These are phyloP conservation scores for Chrosomus eos DNA, from an alignment of 2,797 vertebrate species.

Conservation along the genomic window DNA sequence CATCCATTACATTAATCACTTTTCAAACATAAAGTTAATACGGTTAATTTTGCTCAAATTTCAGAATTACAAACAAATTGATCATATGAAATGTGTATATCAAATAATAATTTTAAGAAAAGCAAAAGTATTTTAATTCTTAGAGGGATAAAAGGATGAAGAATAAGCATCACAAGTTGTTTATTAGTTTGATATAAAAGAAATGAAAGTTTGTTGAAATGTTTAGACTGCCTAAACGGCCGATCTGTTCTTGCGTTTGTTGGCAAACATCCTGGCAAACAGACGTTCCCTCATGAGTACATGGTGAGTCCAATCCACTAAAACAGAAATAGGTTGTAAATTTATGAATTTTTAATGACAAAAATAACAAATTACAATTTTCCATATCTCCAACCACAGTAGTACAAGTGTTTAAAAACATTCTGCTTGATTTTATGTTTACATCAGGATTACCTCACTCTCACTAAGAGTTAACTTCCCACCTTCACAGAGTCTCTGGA, in stretches of 20 bases:
- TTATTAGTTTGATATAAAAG: background rate
- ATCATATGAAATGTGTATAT: background rate
- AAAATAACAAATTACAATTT: background rate
- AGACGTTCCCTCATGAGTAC: constrained; percentile 8
- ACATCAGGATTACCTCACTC: constrained; percentile 35
- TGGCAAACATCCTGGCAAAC: background rate
- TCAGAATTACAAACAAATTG: no score
- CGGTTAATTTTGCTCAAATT: background rate
- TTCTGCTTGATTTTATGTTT: constrained; percentile 13
- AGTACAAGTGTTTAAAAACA: background rate
- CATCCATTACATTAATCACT: background rate
- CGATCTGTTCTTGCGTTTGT: background rate
- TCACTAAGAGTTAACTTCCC: constrained; percentile 35
- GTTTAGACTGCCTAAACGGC: background rate
- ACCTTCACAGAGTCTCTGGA: background rate
- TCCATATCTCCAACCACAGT: no score
- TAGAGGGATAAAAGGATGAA: background rate
- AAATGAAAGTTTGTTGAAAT: background rate
- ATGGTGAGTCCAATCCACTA: constrained; percentile 31
- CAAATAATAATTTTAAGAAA: background rate
- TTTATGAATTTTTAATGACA: background rate
- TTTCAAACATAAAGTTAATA: background rate
- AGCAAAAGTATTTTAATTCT: background rate
- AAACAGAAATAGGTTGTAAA: background rate
- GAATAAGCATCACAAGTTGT: background rate